These are phyloP conservation scores for Falcaria lacertinaria DNA, from an alignment of 2,888 invertebrate species.

Conservation along the genomic window DNA sequence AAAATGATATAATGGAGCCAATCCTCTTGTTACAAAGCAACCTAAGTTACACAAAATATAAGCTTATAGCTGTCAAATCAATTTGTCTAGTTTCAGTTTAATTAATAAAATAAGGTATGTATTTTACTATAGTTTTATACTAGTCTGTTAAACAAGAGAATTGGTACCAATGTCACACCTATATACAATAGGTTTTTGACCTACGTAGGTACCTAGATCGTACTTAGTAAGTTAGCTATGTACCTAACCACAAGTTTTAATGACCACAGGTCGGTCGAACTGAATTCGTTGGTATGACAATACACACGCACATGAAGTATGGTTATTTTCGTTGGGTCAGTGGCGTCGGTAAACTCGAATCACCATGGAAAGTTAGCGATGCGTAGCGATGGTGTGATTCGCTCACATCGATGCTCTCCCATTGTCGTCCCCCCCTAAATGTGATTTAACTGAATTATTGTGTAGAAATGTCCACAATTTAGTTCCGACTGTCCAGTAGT, in stretches of 20 bases:
- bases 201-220: not conserved
- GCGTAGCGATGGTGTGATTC: conserved; percentile 77
- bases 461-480: conserved; percentile 73
- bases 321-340: conserved; percentile 57
- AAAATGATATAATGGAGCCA: no score
- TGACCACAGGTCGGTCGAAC: conserved; percentile 43
- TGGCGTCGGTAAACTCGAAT: conserved; percentile 48
- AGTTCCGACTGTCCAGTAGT: conserved; percentile 65
- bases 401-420: conserved; percentile 74
- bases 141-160: no score
- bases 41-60: no score
- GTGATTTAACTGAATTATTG: conserved; percentile 78
- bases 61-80: no score
- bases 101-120: no score
- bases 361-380: conserved; percentile 71
- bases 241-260: conserved; percentile 24
- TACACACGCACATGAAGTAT: conserved; percentile 48
- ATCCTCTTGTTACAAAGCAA: no score
- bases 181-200: no score
- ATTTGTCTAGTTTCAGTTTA: no score
- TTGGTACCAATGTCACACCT: no score
- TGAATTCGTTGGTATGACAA: conserved; percentile 36
- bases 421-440: conserved; percentile 75
- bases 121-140: no score
- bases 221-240: not conserved